phyloP scores from a whole-genome alignment of 2,888 invertebrate species.

The Melieria picta region DNA sequence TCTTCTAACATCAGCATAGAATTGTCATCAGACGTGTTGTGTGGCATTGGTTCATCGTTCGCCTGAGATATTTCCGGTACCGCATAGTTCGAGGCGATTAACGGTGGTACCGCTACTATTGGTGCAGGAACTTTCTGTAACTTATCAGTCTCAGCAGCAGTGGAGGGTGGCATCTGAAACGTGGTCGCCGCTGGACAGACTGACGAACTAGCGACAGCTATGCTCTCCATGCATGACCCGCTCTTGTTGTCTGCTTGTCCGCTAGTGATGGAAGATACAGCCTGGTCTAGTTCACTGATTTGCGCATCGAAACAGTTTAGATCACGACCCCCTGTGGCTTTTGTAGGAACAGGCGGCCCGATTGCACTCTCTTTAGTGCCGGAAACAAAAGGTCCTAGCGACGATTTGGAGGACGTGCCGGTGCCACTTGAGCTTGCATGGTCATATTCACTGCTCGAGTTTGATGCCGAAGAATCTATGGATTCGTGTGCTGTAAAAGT shows the following conservation, averaged over 20 bases:
- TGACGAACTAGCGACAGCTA: background rate
- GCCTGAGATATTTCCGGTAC: slow-evolving; percentile 35
- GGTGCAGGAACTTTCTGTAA: background rate
- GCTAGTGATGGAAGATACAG: slow-evolving; percentile 58
- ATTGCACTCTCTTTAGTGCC: slow-evolving; percentile 8
- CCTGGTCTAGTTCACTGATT: slow-evolving; percentile 53
- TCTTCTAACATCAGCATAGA: slow-evolving; percentile 61
- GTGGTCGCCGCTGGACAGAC: slow-evolving; percentile 15
- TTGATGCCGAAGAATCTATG: slow-evolving; percentile 33
- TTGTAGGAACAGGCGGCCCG: background rate
- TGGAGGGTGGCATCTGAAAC: slow-evolving; percentile 18
- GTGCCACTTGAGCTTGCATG: slow-evolving; percentile 15
- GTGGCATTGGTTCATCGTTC: slow-evolving; percentile 49
- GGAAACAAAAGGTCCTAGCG: background rate
- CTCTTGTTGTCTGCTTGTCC: background rate
- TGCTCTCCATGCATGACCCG: too few species aligned
- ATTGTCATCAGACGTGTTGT: slow-evolving; percentile 59
- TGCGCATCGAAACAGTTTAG: slow-evolving; percentile 11
- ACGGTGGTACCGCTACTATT: slow-evolving; percentile 4
- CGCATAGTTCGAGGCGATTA: slow-evolving; percentile 6
- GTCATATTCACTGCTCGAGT: slow-evolving; percentile 36
- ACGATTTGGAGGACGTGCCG: slow-evolving; percentile 3
- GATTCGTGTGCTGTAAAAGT: slow-evolving; percentile 27
- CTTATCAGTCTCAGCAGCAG: slow-evolving; percentile 9
- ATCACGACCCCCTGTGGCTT: slow-evolving; percentile 1